Evolutionary conservation across 2,888 invertebrate genomes (phyloP), one percentile per base, ranked within the genome.

Genomic region (Anoncus sp.): DNA sequence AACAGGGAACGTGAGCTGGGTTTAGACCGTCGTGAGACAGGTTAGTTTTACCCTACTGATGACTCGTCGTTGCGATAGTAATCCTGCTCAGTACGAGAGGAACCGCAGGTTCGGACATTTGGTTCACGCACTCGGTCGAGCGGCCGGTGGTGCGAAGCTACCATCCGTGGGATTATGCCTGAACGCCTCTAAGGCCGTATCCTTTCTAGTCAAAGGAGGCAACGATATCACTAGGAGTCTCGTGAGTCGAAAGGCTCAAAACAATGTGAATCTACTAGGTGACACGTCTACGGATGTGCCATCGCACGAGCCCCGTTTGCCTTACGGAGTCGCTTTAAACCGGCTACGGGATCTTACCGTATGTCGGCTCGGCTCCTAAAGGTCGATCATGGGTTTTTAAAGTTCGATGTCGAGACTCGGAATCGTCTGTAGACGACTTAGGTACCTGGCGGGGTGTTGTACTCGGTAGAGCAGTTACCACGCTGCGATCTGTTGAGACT

Each of bases 1-100:
- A 93, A 93, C 90, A 93, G 93, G 93, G 93, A 94, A 94, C 92
- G 93, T 94, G 93, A 93, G 93, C 93, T 93, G 93, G 93, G 93
- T 93, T 94, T 93, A 93, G 93, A 93, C 93, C 93, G 93, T 94
- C 93, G 93, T 92, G 92, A 92, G 92, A 92, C 92, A 92, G 92
- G 92, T 93, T 92, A 92, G 92, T 92, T 92, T 93, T 89, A 91
- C 90, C 89, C 90, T 90, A 89, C 90, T 90, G 90, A 89, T 92
- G 91, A 87, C 85, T 90, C 78, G 86, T 90, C 87, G 90, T 92
- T 92, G 92, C 92, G 92, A 92, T 92, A 92, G 93, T 92, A 93
- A 92, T 92, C 92, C 92, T 92, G 92, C 91, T 90, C 90, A 72
- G 72, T 72, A 65, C 72, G 55, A 72, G 55, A 70, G 60, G 49